Conservation (phyloP, 2,797 vertebrate genomes). For the Okamejei kenojei region DNA sequence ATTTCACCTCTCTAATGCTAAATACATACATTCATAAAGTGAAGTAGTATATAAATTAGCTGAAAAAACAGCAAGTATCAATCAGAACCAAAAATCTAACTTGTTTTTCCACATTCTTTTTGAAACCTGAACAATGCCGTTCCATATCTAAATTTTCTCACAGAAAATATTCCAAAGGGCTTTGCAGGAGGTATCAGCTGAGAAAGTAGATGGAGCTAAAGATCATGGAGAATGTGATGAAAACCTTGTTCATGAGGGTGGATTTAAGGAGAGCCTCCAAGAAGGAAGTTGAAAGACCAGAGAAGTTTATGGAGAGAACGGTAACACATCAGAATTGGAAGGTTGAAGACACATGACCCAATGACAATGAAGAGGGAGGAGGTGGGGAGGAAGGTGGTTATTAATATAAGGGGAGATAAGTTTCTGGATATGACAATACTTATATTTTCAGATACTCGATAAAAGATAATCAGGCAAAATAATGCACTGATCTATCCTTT, state of each 20-base stretch:
- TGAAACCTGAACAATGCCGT: not conserved
- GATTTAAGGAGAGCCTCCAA: not conserved
- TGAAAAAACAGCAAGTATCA: not conserved
- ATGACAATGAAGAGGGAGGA: not conserved
- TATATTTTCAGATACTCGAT: not conserved
- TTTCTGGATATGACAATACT: not conserved
- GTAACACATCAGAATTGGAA: not conserved
- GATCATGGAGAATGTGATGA: not conserved
- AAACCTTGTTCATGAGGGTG: not conserved
- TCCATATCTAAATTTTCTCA: not conserved
- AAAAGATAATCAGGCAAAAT: not conserved
- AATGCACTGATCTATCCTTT: not conserved
- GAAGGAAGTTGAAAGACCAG: not conserved
- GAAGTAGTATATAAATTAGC: not conserved
- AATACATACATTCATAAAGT: not conserved
- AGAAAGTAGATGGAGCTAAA: not conserved
- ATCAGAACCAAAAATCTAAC: not conserved
- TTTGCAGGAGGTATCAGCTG: too few relatives aligned
- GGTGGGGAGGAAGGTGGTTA: not conserved
- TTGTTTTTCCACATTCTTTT: not conserved
- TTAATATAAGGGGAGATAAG: not conserved
- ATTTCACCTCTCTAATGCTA: not conserved
- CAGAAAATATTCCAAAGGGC: not conserved
- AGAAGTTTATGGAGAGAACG: not conserved
- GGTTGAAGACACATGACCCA: not conserved